phyloP scores from a whole-genome alignment of 2,888 invertebrate genomes.

The Eupithecia dodoneata region DNA sequence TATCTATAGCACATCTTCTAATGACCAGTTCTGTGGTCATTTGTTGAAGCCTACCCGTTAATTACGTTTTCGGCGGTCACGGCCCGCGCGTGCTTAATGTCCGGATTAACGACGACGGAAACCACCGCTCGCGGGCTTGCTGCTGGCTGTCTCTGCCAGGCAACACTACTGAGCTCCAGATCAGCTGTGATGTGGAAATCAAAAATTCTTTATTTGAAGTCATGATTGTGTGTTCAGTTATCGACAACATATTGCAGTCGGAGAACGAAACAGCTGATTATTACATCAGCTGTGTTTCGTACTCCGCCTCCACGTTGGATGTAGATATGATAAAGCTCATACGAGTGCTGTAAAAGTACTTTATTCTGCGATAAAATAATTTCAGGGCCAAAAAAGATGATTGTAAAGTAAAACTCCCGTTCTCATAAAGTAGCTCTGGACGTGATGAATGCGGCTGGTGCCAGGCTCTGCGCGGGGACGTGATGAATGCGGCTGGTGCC shows the following conservation, averaged over 20 bases:
- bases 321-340: no score
- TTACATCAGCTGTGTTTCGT: no score
- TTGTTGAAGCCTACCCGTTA: conserved; percentile 67
- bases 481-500: conserved; percentile 6
- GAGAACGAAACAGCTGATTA: no score
- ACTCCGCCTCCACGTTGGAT: no score
- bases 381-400: not conserved
- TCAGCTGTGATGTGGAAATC: not conserved
- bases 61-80: conserved; percentile 81
- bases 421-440: conserved; percentile 9
- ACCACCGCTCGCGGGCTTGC: not conserved
- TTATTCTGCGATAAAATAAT: not conserved
- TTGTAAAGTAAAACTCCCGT: not conserved
- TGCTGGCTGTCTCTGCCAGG: not conserved
- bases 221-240: not conserved
- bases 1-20: not conserved
- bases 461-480: not conserved
- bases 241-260: not conserved
- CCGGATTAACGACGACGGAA: conserved; percentile 61
- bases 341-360: not conserved
- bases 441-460: conserved; percentile 5
- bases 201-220: not conserved
- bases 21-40: conserved; percentile 5
- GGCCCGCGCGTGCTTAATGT: conserved; percentile 78
- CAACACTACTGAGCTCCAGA: not conserved